These are phyloP conservation scores for Ochotona curzoniae DNA, from an alignment of 2,113 vertebrate genomes.

Conservation along the genomic window DNA sequence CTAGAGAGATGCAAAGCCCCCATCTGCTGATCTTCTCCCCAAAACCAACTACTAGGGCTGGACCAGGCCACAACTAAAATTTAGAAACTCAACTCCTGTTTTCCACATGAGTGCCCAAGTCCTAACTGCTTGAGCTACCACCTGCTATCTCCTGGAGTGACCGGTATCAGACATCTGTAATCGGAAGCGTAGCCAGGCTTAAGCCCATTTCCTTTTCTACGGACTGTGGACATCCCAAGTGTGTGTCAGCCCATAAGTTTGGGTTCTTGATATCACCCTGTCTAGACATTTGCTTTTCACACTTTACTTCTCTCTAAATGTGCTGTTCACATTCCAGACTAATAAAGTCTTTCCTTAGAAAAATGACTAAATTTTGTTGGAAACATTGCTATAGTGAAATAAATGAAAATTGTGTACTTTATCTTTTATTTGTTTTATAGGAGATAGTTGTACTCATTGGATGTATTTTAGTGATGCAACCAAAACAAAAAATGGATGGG, in stretches of 20 bases:
- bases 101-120: too few relatives aligned
- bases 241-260: background rate
- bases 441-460: slow-evolving; percentile 96
- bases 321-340: slow-evolving; percentile 32
- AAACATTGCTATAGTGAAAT: background rate
- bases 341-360: slow-evolving; percentile 21
- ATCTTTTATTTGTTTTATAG: slow-evolving; percentile 82
- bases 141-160: too few relatives aligned
- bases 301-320: background rate
- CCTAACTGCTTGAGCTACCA: too few relatives aligned
- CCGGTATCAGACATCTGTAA: too few relatives aligned
- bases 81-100: too few relatives aligned
- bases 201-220: too few relatives aligned
- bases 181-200: too few relatives aligned
- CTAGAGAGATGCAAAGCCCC: too few relatives aligned
- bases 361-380: slow-evolving; percentile 21
- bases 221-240: too few relatives aligned
- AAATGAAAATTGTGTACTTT: slow-evolving; percentile 42
- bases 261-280: background rate
- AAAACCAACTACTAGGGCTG: too few relatives aligned
- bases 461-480: slow-evolving; percentile 98
- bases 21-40: too few relatives aligned
- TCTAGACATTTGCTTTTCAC: slow-evolving; percentile 23
- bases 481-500: slow-evolving; percentile 94
- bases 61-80: too few relatives aligned